Evolutionary conservation across 2,888 invertebrate genomes (phyloP).

Genomic region (Agriopis leucophaearia): DNA sequence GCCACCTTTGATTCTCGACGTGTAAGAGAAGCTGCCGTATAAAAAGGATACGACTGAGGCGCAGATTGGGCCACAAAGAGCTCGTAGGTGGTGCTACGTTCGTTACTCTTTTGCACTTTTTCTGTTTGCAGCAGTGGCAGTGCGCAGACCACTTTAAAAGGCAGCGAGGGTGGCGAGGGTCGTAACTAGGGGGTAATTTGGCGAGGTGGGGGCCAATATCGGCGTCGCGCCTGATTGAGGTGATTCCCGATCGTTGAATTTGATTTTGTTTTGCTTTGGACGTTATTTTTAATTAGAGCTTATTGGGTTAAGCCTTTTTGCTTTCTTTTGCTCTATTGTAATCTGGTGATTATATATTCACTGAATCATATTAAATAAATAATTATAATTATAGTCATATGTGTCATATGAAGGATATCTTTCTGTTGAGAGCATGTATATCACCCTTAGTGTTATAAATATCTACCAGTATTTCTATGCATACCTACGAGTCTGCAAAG

Average conservation of each 20-base stretch:
- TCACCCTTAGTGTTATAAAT: not conserved
- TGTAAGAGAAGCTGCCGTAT: constrained; percentile 81
- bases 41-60: constrained; percentile 83
- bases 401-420: not conserved
- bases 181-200: constrained; percentile 86
- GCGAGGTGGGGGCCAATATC: constrained; percentile 84
- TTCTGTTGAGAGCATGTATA: not conserved
- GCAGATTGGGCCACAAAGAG: constrained; percentile 86
- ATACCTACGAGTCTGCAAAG: no score
- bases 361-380: not conserved
- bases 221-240: constrained; percentile 84
- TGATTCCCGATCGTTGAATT: constrained; percentile 79
- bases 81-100: constrained; percentile 82
- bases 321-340: constrained; percentile 15
- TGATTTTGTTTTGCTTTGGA: constrained; percentile 71
- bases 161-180: constrained; percentile 78
- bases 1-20: constrained; percentile 82
- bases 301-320: constrained; percentile 47
- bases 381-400: not conserved
- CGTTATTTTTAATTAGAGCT: constrained; percentile 70
- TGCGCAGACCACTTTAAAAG: constrained; percentile 86
- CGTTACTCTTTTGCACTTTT: constrained; percentile 82
- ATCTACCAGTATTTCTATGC: not conserved
- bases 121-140: constrained; percentile 84
- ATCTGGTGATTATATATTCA: not conserved